A percentile compares a stretch with the other conserved stretches of the same genome.
These are phyloP conservation scores for Synergus itoensis DNA, from an alignment of 2,888 invertebrate species.

Conservation along the genomic window DNA sequence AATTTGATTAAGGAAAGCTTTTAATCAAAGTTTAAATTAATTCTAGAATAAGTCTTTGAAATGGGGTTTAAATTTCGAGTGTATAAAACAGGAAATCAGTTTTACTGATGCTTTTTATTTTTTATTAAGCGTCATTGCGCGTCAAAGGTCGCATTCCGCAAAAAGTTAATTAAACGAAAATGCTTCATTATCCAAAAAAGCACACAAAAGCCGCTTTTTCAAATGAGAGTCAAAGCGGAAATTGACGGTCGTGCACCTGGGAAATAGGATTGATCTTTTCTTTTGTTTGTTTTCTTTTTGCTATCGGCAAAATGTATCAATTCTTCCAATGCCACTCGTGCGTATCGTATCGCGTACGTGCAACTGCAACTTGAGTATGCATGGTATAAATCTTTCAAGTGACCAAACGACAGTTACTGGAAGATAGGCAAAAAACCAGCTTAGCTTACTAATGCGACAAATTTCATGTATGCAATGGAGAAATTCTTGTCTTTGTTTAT, in stretches of 20 bases:
- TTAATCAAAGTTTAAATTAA: too few species aligned
- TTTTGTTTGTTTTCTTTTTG: constrained; percentile 50
- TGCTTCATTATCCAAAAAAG: background rate
- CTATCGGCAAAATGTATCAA: constrained; percentile 52
- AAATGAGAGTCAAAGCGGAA: constrained; percentile 59
- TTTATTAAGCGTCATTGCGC: too few species aligned
- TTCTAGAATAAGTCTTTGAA: background rate
- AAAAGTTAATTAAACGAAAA: background rate
- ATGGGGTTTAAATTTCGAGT: background rate
- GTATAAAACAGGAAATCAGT: background rate
- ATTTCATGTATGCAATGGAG: background rate
- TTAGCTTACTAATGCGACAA: background rate
- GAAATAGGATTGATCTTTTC: constrained; percentile 55
- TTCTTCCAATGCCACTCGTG: constrained; percentile 52
- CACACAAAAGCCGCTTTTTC: constrained; percentile 56
- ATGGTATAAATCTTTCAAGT: background rate
- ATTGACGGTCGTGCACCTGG: constrained; percentile 56
- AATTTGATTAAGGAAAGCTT: too few species aligned
- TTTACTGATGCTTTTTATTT: background rate
- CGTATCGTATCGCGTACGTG: constrained; percentile 51
- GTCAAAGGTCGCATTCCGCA: background rate
- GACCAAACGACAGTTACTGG: background rate
- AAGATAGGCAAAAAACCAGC: background rate
- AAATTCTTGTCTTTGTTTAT: background rate
- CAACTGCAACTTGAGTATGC: background rate